These are phyloP conservation scores for Megaceryle maxima DNA, from an alignment of 2,113 vertebrate species.

Conservation along the genomic window DNA sequence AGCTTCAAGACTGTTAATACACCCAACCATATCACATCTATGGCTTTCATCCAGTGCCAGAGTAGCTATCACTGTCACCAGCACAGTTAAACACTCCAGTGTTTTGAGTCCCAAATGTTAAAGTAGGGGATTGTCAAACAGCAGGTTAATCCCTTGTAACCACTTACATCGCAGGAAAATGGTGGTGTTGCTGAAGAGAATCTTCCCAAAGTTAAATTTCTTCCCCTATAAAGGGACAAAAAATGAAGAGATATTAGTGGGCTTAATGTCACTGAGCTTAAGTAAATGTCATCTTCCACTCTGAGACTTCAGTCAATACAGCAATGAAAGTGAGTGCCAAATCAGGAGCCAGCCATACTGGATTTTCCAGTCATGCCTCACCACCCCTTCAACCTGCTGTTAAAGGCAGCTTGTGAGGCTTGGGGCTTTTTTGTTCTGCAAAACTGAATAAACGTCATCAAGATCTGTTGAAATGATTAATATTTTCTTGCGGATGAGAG, in stretches of 20 bases:
- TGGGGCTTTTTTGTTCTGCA: background rate
- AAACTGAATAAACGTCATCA: background rate
- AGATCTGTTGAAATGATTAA: background rate
- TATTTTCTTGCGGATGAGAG: background rate
- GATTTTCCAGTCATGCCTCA: constrained; percentile 47
- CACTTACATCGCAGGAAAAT: constrained; percentile 81
- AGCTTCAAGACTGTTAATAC: background rate
- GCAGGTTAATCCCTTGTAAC: background rate
- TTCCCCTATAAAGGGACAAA: constrained; percentile 70
- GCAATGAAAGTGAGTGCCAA: background rate
- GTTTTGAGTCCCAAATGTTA: background rate
- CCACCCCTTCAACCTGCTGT: background rate
- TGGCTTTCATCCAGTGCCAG: background rate
- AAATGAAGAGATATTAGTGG: background rate
- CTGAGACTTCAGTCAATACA: background rate
- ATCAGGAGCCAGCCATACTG: constrained; percentile 27
- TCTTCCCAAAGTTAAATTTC: constrained; percentile 80
- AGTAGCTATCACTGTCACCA: background rate
- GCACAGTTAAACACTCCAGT: background rate
- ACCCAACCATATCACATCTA: background rate
- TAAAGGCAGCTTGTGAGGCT: background rate
- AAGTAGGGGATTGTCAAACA: background rate
- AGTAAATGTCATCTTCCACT: background rate
- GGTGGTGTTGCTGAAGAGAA: constrained; percentile 82
- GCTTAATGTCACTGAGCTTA: background rate